These are phyloP conservation scores for Aplysina aerophoba DNA, from an alignment of 37 sponge, comb jelly and placozoan genomes.

Conservation along the genomic window DNA sequence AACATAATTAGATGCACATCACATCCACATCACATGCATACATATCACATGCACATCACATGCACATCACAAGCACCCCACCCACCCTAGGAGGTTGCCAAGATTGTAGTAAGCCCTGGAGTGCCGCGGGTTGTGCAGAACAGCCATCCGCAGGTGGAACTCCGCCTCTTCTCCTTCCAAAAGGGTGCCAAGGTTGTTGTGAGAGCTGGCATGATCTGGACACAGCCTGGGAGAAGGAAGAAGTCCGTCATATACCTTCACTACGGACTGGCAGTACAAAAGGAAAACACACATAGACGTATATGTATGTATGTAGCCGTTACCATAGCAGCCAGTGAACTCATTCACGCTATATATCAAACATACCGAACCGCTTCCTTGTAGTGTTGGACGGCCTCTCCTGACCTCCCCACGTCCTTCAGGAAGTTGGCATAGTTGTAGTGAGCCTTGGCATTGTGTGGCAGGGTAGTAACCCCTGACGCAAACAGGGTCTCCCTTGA, in stretches of 20 bases:
- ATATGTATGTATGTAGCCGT: too few relatives aligned
- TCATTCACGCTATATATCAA: background rate
- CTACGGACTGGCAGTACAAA: too few relatives aligned
- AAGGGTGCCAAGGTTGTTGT: slow-evolving; percentile 90
- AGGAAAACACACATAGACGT: too few relatives aligned
- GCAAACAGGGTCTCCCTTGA: slow-evolving; percentile 77
- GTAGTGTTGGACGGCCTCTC: slow-evolving; percentile 75
- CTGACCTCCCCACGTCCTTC: slow-evolving; percentile 56
- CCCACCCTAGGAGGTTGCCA: slow-evolving; percentile 48
- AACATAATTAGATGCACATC: background rate
- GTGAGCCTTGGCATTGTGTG: slow-evolving; percentile 87
- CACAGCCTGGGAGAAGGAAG: slow-evolving; percentile 22
- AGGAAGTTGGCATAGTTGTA: slow-evolving; percentile 95
- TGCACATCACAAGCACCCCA: background rate
- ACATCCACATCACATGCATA: background rate
- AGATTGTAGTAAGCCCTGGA: slow-evolving; percentile 84
- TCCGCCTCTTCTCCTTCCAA: slow-evolving; percentile 68
- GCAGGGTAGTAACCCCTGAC: slow-evolving; percentile 75
- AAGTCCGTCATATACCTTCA: too few relatives aligned
- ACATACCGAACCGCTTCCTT: slow-evolving; percentile 64
- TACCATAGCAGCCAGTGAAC: background rate
- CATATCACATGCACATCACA: background rate
- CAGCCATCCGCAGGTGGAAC: slow-evolving; percentile 64
- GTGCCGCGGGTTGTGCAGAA: slow-evolving; percentile 73
- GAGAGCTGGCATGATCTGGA: slow-evolving; percentile 81